These are phyloP conservation scores for Microcebus jonahi DNA, from an alignment of 2,113 vertebrate genomes.

Conservation along the genomic window DNA sequence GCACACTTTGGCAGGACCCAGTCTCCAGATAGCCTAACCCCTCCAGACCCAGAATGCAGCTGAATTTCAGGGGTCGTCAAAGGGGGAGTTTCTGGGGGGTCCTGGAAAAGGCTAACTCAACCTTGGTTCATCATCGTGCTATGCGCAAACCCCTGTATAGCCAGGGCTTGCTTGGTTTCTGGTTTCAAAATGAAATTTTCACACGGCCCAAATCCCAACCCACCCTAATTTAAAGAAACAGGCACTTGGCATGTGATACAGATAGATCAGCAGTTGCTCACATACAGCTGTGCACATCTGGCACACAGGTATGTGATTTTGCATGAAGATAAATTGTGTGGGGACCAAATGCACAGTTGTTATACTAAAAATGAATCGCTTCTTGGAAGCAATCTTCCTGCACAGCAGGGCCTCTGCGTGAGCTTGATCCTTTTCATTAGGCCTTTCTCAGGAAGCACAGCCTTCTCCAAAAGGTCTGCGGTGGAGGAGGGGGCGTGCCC, in stretches of 20 bases:
- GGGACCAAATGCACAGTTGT: constrained; percentile 78
- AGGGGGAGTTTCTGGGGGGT: constrained; percentile 72
- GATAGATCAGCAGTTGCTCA: constrained; percentile 79
- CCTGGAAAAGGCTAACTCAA: constrained; percentile 57
- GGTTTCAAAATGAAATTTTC: constrained; percentile 81
- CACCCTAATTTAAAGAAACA: constrained; percentile 80
- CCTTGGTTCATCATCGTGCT: constrained; percentile 63
- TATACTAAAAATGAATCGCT: constrained; percentile 79
- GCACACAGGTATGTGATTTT: constrained; percentile 78
- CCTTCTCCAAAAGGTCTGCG: constrained; percentile 28
- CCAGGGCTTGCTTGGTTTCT: constrained; percentile 65
- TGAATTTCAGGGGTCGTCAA: constrained; percentile 41
- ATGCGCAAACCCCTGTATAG: not conserved
- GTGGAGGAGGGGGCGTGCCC: constrained; percentile 25
- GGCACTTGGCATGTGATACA: constrained; percentile 73
- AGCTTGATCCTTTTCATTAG: constrained; percentile 66
- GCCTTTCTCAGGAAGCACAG: constrained; percentile 1
- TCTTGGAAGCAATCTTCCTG: constrained; percentile 78
- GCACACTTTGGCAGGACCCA: constrained; percentile 51
- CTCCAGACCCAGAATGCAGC: constrained; percentile 42
- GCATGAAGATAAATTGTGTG: constrained; percentile 80
- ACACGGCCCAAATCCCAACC: constrained; percentile 76
- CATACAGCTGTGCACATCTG: constrained; percentile 82
- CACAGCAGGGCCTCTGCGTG: constrained; percentile 71
- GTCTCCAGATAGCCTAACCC: constrained; percentile 57